These are phyloP conservation scores for Drosophila gunungcola DNA, from an alignment of 1,140 invertebrate genomes.

Conservation along the genomic window DNA sequence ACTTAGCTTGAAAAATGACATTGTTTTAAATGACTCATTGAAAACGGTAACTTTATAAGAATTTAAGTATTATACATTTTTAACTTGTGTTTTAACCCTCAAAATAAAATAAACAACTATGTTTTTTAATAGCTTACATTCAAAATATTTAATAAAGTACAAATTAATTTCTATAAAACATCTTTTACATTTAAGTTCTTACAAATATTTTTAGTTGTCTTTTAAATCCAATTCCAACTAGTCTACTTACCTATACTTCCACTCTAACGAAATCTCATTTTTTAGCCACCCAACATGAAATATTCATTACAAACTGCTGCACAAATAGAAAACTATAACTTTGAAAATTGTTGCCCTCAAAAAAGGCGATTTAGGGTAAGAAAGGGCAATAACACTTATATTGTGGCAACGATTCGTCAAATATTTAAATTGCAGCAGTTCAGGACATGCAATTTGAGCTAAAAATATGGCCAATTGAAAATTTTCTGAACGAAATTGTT, in stretches of 20 bases:
- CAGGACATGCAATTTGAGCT: constrained; percentile 32
- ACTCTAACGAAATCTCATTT: no score
- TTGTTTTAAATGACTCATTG: neutral
- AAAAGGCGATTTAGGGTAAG: neutral
- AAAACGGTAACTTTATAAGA: no score
- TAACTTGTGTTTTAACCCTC: no score
- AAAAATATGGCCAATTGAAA: constrained; percentile 64
- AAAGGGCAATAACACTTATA: constrained; percentile 29
- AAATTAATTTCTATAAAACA: no score
- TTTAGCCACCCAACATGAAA: neutral
- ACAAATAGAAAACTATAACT: constrained; percentile 8
- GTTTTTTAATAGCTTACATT: no score
- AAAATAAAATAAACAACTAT: no score
- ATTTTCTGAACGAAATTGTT: constrained; percentile 37
- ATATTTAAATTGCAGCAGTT: constrained; percentile 49
- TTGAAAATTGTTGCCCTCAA: neutral
- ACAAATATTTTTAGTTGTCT: no score
- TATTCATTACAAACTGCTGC: constrained; percentile 12
- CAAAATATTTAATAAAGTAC: no score
- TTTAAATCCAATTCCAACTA: no score
- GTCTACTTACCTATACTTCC: no score
- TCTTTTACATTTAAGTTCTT: no score
- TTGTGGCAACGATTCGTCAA: constrained; percentile 26
- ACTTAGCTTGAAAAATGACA: neutral
- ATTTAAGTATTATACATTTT: no score